Evolutionary conservation across 2,113 vertebrate genomes (phyloP).

Genomic region (Gymnarchus niloticus): DNA sequence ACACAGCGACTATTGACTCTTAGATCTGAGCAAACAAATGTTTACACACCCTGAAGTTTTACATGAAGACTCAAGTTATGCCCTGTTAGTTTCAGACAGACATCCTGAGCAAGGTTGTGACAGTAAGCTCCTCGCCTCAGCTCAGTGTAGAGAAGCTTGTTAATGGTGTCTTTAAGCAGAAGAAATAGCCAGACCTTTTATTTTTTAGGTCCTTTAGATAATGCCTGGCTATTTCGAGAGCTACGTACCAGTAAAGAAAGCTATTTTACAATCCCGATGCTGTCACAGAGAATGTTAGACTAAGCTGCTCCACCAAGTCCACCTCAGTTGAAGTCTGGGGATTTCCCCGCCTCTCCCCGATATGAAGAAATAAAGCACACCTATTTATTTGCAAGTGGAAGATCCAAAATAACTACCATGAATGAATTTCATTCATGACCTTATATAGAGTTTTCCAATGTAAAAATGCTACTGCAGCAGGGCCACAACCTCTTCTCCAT

Average conservation of each 20-base stretch:
- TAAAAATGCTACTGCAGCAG: constrained; percentile 53
- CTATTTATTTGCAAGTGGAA: constrained; percentile 18
- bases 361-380: constrained; percentile 5
- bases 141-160: constrained; percentile 28
- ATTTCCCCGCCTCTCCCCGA: not conserved
- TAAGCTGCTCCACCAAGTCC: constrained; percentile 41
- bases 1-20: not conserved
- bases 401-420: not conserved
- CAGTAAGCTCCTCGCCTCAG: constrained; percentile 24
- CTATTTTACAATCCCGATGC: constrained; percentile 42
- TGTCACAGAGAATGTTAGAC: constrained; percentile 44
- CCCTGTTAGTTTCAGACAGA: constrained; percentile 16
- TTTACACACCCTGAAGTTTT: not conserved
- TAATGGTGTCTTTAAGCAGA: constrained; percentile 37
- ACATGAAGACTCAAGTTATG: constrained; percentile 6
- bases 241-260: constrained; percentile 55
- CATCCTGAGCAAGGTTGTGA: constrained; percentile 17
- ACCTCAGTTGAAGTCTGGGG: constrained; percentile 51
- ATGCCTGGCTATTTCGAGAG: constrained; percentile 49
- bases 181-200: constrained; percentile 37
- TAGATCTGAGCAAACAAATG: not conserved
- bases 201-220: constrained; percentile 37
- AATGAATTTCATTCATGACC: constrained; percentile 4
- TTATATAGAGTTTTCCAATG: not conserved
- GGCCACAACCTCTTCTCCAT: constrained; percentile 67